Evolutionary conservation across 1,140 invertebrate genomes (phyloP).

Genomic region (Reticulitermes speratus): DNA sequence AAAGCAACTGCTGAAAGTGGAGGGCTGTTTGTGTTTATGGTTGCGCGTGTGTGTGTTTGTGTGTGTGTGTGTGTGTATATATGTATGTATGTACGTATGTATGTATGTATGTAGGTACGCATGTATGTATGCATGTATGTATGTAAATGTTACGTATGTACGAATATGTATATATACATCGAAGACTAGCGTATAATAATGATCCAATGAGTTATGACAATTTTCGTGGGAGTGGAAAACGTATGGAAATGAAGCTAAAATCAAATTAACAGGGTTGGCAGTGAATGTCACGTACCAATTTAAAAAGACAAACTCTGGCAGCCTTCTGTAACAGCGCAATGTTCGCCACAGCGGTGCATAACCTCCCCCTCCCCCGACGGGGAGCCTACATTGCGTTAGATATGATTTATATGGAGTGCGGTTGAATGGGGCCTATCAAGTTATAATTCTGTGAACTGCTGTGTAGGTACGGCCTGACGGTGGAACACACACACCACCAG

Average conservation of each 20-base stretch:
- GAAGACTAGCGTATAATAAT: neutral
- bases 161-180: neutral
- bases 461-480: neutral
- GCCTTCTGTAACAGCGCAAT: no score
- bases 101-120: no score
- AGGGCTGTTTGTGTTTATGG: no score
- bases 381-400: neutral
- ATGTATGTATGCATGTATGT: no score
- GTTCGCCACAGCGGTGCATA: no score
- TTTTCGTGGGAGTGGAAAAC: neutral
- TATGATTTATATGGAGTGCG: neutral
- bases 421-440: neutral
- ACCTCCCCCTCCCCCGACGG: neutral
- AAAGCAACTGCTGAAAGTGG: no score
- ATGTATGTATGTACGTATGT: no score
- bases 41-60: no score
- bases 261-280: neutral
- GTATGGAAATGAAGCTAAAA: neutral
- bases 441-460: neutral
- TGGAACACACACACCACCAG: neutral
- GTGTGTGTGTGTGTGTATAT: no score
- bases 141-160: no score
- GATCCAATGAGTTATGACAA: neutral
- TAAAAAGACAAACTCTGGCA: neutral
- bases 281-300: neutral